These are phyloP conservation scores for Stomatorhinus walkeri DNA, from an alignment of 2,797 vertebrate species.

Conservation along the genomic window DNA sequence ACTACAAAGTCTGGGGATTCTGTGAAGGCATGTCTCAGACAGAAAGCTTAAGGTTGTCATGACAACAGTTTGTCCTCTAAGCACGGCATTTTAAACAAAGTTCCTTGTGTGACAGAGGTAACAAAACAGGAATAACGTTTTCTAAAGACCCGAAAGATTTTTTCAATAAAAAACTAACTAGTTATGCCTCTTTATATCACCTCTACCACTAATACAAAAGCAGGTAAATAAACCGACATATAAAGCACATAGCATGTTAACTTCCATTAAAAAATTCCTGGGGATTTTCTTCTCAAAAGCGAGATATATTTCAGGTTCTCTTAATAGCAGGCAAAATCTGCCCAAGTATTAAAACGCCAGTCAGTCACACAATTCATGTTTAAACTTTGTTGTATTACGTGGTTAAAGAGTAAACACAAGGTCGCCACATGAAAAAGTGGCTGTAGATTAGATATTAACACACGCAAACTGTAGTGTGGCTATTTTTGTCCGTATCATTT, in stretches of 20 bases:
- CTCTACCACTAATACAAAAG: background rate
- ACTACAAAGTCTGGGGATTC: background rate
- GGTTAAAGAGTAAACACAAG: background rate
- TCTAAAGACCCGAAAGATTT: background rate
- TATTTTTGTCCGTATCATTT: background rate
- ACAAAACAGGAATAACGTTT: background rate
- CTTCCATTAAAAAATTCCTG: background rate
- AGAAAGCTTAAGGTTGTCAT: background rate
- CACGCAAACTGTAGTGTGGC: background rate
- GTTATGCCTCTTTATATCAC: background rate
- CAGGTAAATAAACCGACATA: background rate
- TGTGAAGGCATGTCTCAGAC: background rate
- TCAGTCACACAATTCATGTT: background rate
- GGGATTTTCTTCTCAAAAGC: background rate
- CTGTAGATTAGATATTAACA: background rate
- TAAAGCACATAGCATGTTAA: background rate
- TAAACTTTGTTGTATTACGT: background rate
- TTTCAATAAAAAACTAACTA: background rate
- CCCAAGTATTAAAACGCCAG: background rate
- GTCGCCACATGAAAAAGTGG: background rate
- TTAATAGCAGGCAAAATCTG: background rate
- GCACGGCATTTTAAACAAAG: background rate
- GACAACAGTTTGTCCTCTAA: background rate
- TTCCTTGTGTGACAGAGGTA: background rate
- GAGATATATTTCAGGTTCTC: background rate